A percentile compares a stretch with the other conserved stretches of the same genome.
Conservation (phyloP, 2,113 vertebrate genomes). For the Pycnonotus jocosus region DNA sequence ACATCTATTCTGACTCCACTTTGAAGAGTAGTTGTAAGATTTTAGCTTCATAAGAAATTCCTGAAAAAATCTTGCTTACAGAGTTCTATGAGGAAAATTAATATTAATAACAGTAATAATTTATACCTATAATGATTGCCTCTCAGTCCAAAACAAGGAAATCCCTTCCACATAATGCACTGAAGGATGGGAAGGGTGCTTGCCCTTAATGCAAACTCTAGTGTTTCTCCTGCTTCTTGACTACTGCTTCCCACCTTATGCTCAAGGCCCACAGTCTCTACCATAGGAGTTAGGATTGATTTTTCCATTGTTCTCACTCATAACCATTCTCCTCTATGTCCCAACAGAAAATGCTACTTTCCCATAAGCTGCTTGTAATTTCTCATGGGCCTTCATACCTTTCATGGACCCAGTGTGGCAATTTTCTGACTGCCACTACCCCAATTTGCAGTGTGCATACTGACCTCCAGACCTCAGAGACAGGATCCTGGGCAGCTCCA, state of each 20-base stretch:
- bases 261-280: background rate
- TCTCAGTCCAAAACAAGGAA: background rate
- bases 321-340: background rate
- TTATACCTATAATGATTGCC: background rate
- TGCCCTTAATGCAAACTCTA: background rate
- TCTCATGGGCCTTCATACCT: background rate
- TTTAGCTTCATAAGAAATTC: background rate
- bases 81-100: background rate
- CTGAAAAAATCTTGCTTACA: background rate
- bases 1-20: background rate
- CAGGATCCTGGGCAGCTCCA: background rate
- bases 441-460: background rate
- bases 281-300: background rate
- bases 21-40: background rate
- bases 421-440: background rate
- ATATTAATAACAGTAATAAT: background rate
- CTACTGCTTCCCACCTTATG: background rate
- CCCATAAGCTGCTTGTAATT: background rate
- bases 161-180: background rate
- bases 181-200: background rate
- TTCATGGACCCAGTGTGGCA: fast-evolving
- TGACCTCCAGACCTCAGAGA: background rate
- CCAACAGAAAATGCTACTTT: background rate
- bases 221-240: background rate
- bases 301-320: background rate